Evolutionary conservation across 2,113 vertebrate species (phyloP).

Genomic region (Caloenas nicobarica): DNA sequence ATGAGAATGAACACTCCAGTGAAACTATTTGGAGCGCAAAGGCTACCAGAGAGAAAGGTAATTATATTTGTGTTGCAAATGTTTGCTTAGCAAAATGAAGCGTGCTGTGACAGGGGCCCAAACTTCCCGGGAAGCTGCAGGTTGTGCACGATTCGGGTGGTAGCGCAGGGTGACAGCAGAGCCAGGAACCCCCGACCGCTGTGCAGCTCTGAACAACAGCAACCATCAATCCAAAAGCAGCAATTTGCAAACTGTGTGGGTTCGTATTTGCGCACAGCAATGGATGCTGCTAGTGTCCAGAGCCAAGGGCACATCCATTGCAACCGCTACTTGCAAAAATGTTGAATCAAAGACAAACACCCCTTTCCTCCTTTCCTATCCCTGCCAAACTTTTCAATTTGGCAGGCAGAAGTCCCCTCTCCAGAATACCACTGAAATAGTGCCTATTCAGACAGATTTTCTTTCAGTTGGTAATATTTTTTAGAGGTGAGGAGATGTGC

Average conservation of each 20-base stretch:
- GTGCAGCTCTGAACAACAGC: not conserved
- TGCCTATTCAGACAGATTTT: not conserved
- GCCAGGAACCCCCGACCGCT: not conserved
- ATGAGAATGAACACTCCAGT: not conserved
- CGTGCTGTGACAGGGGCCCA: not conserved
- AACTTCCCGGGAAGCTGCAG: not conserved
- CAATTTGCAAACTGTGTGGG: not conserved
- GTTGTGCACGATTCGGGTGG: not conserved
- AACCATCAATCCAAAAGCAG: not conserved
- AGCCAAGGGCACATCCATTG: not conserved
- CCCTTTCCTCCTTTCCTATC: not conserved
- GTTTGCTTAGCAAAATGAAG: constrained; percentile 28
- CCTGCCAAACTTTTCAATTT: not conserved
- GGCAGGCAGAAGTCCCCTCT: not conserved
- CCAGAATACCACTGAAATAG: not conserved
- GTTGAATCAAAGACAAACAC: not conserved
- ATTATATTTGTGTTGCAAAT: constrained; percentile 7
- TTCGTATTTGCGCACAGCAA: not conserved
- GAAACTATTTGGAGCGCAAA: not conserved
- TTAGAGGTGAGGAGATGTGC: not conserved
- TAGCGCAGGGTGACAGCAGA: not conserved
- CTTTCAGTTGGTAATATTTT: not conserved
- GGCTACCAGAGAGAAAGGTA: not conserved
- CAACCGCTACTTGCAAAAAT: not conserved
- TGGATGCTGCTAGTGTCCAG: not conserved